These are phyloP conservation scores for Myotis lucifugus DNA, from an alignment of 2,113 vertebrate species.

Conservation along the genomic window DNA sequence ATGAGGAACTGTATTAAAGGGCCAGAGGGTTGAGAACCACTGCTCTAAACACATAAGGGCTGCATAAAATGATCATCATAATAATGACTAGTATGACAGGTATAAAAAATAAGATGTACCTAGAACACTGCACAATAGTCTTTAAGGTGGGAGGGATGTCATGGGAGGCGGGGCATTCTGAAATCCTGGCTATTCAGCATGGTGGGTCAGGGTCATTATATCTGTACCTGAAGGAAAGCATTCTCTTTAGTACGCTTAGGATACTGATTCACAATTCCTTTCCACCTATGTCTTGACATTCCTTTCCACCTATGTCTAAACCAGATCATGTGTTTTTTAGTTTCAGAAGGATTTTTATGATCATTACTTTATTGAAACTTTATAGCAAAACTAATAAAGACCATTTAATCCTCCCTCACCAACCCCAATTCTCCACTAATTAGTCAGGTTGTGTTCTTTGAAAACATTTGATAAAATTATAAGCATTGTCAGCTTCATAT, in stretches of 20 bases:
- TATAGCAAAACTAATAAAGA: neutral
- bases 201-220: no score
- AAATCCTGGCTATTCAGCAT: rapidly evolving
- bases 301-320: rapidly evolving
- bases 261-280: neutral
- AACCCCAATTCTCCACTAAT: neutral
- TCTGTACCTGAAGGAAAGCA: neutral
- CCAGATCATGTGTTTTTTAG: neutral
- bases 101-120: no score
- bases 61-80: rapidly evolving
- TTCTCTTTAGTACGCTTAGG: no score
- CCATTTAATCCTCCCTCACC: neutral
- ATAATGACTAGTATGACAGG: rapidly evolving
- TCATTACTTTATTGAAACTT: neutral
- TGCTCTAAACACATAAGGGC: neutral
- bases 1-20: no score
- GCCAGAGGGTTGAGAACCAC: no score
- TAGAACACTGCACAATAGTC: no score
- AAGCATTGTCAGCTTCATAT: neutral
- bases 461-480: neutral
- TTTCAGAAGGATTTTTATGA: neutral
- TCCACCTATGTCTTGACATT: rapidly evolving
- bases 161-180: rapidly evolving
- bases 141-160: neutral
- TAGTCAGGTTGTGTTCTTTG: neutral